phyloP scores from a whole-genome alignment of 1,140 invertebrate species.

The Anastrepha obliqua region DNA sequence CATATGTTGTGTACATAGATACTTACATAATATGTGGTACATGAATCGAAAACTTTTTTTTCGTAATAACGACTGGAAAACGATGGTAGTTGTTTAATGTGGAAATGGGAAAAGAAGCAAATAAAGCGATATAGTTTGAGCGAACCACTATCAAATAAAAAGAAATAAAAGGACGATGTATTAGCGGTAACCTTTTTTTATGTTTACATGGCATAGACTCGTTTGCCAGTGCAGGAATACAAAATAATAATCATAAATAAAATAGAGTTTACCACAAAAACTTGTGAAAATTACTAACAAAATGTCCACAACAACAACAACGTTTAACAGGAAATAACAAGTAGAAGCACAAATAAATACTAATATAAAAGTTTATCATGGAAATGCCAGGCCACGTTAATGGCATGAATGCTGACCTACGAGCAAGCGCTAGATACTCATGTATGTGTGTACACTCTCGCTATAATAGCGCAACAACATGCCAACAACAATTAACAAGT shows the following conservation, averaged over 20 bases:
- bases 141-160: neutral
- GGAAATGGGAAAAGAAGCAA: neutral
- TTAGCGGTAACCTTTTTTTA: neutral
- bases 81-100: neutral
- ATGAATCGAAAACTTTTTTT: neutral
- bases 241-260: neutral
- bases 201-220: neutral
- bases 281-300: neutral
- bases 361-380: conserved; percentile 42
- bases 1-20: neutral
- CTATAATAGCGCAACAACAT: neutral
- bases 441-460: neutral
- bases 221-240: neutral
- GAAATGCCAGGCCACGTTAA: conserved; percentile 22
- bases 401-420: neutral
- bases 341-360: conserved; percentile 32
- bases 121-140: neutral
- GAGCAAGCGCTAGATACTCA: neutral
- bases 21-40: neutral
- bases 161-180: neutral
- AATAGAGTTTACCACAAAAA: conserved; percentile 10
- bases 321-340: neutral
- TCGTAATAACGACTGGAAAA: neutral
- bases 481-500: neutral
- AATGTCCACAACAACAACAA: neutral